Evolutionary conservation across 1,140 invertebrate genomes (phyloP).

Genomic region (Mylabris phalerata): DNA sequence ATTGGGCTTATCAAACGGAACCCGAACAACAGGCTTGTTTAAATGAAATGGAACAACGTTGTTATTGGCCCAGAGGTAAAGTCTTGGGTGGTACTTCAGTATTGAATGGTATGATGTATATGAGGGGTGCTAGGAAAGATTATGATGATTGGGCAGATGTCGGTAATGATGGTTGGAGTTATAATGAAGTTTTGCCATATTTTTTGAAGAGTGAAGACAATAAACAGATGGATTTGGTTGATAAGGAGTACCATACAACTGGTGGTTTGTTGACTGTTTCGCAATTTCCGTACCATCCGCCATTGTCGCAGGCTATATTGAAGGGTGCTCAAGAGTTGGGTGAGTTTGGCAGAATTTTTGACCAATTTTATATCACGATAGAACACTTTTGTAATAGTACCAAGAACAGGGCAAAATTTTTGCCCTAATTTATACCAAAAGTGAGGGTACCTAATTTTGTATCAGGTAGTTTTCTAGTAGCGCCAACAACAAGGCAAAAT

Average conservation of each 20-base stretch:
- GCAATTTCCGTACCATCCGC: conserved; percentile 80
- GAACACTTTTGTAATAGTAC: no score
- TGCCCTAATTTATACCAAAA: no score
- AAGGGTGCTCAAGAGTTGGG: conserved; percentile 73
- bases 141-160: conserved; percentile 84
- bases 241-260: conserved; percentile 66
- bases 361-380: neutral
- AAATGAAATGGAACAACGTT: conserved; percentile 62
- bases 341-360: conserved; percentile 32
- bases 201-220: conserved; percentile 85
- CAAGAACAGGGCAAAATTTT: no score
- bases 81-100: conserved; percentile 88
- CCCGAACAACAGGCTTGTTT: conserved; percentile 78
- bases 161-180: conserved; percentile 86
- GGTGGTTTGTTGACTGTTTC: conserved; percentile 73
- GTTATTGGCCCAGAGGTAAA: conserved; percentile 80
- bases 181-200: conserved; percentile 79
- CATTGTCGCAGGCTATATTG: conserved; percentile 73
- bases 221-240: conserved; percentile 64
- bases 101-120: conserved; percentile 96
- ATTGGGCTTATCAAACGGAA: conserved; percentile 83
- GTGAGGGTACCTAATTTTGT: no score
- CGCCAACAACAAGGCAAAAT: no score
- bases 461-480: no score
- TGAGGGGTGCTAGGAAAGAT: conserved; percentile 83